Evolutionary conservation across 2,113 vertebrate genomes (phyloP).

Genomic region (Toxotes chatareus): DNA sequence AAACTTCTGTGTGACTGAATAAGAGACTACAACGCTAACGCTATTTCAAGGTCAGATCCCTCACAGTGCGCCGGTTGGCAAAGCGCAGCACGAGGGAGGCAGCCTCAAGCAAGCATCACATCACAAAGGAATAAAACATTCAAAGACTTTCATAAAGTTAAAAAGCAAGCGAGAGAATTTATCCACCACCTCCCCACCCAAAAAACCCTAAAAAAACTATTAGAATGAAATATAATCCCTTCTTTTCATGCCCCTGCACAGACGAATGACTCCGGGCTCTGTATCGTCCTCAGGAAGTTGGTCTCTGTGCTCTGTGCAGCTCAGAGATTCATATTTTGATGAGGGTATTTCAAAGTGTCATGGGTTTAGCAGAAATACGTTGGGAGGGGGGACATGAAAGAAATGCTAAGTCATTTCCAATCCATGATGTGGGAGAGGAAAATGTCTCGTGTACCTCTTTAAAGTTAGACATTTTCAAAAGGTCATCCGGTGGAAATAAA

Average conservation of each 20-base stretch:
- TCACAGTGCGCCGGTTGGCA: conserved; percentile 39
- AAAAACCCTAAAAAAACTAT: conserved; percentile 26
- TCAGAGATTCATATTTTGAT: conserved; percentile 75
- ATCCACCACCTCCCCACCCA: conserved; percentile 27
- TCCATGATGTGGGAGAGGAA: conserved; percentile 5
- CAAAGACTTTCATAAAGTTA: conserved; percentile 72
- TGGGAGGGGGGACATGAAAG: conserved; percentile 48
- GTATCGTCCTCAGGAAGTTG: conserved; percentile 53
- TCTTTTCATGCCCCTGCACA: conserved; percentile 73
- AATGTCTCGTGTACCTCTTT: conserved; percentile 35
- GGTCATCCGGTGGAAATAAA: conserved; percentile 47
- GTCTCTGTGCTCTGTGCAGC: conserved; percentile 61
- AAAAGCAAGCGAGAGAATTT: conserved; percentile 66
- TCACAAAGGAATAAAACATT: conserved; percentile 75
- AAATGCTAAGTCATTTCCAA: conserved; percentile 61
- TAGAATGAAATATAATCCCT: conserved; percentile 76
- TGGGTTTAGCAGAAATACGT: conserved; percentile 53
- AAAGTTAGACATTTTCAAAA: conserved; percentile 48
- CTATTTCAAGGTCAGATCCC: conserved; percentile 69
- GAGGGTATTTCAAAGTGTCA: conserved; percentile 71
- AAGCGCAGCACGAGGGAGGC: conserved; percentile 45
- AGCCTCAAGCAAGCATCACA: conserved; percentile 63
- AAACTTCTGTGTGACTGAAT: conserved; percentile 26
- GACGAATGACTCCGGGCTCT: conserved; percentile 63
- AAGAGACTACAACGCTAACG: background rate